Evolutionary conservation across 2,888 invertebrate genomes (phyloP).

Genomic region (Tiphia femorata): DNA sequence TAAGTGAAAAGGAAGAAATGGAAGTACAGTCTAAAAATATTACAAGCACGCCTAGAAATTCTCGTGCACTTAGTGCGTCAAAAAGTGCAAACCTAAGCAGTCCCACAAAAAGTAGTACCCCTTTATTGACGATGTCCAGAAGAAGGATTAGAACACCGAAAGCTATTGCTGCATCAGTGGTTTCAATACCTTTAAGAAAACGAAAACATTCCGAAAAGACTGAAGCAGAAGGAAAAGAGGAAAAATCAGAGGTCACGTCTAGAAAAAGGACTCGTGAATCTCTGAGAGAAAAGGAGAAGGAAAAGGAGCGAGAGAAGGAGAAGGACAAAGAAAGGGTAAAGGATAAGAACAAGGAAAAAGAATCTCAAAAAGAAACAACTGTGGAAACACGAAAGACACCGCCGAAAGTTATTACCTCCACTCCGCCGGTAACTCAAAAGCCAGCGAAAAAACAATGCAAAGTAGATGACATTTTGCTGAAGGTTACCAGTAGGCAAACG

Average conservation of each 20-base stretch:
- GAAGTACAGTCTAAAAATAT: neutral
- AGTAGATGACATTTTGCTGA: constrained; percentile 62
- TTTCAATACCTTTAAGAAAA: constrained; percentile 53
- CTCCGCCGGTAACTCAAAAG: constrained; percentile 36
- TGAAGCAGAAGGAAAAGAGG: constrained; percentile 56
- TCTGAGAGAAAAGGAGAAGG: constrained; percentile 48
- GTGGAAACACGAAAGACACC: constrained; percentile 34
- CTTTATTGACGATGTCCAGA: constrained; percentile 32
- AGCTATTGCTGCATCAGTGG: constrained; percentile 20
- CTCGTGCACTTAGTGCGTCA: constrained; percentile 35
- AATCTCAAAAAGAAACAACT: constrained; percentile 19
- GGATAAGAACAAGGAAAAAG: constrained; percentile 33
- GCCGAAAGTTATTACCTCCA: constrained; percentile 31
- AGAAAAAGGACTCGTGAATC: constrained; percentile 57
- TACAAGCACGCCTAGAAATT: constrained; percentile 48
- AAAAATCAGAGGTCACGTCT: constrained; percentile 37
- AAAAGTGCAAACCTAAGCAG: constrained; percentile 36
- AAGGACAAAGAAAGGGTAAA: constrained; percentile 32
- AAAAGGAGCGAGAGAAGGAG: constrained; percentile 37
- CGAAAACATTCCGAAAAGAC: constrained; percentile 68
- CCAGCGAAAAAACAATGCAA: constrained; percentile 61
- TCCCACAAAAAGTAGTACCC: constrained; percentile 32
- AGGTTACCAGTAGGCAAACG: constrained; percentile 62
- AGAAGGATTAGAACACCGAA: constrained; percentile 56
- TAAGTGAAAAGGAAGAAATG: constrained; percentile 21